Conservation (phyloP, 2,888 invertebrate species). For the Drosophila borealis region DNA sequence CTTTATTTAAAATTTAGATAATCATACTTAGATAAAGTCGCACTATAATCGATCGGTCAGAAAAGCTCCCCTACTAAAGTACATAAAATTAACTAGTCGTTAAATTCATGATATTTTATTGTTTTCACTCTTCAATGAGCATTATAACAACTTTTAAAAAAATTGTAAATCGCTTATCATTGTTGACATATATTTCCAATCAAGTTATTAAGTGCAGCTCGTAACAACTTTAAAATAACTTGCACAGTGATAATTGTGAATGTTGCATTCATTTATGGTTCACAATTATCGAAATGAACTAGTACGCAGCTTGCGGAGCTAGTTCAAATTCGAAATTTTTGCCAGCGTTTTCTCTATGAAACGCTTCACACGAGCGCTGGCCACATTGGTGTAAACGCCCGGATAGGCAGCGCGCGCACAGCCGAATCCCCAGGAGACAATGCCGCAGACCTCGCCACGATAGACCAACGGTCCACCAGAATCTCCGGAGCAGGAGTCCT, state of each 20-base stretch:
- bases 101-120: conserved; percentile 2
- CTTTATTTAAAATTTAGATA: not conserved
- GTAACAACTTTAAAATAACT: not conserved
- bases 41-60: conserved; percentile 2
- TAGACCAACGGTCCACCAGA: conserved; percentile 83
- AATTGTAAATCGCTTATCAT: not conserved
- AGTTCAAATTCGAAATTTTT: not conserved
- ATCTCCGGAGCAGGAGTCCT: conserved; percentile 83
- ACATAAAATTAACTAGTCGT: conserved; percentile 12
- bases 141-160: not conserved
- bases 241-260: not conserved
- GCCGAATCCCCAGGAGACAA: conserved; percentile 87
- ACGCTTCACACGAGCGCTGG: conserved; percentile 59
- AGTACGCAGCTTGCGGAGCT: not conserved
- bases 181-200: conserved; percentile 24
- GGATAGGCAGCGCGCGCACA: conserved; percentile 76
- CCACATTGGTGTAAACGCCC: conserved; percentile 78
- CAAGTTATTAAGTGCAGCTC: conserved; percentile 1
- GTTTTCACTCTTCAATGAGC: conserved; percentile 7
- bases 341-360: conserved; percentile 64
- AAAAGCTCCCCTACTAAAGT: not conserved
- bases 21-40: not conserved
- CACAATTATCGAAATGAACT: not conserved
- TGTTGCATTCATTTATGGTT: not conserved
- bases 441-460: conserved; percentile 86